Percentiles rank a stretch among this genome's conserved stretches.
Evolutionary conservation across 2,797 vertebrate genomes (phyloP).

Genomic region (Liparis tanakae): DNA sequence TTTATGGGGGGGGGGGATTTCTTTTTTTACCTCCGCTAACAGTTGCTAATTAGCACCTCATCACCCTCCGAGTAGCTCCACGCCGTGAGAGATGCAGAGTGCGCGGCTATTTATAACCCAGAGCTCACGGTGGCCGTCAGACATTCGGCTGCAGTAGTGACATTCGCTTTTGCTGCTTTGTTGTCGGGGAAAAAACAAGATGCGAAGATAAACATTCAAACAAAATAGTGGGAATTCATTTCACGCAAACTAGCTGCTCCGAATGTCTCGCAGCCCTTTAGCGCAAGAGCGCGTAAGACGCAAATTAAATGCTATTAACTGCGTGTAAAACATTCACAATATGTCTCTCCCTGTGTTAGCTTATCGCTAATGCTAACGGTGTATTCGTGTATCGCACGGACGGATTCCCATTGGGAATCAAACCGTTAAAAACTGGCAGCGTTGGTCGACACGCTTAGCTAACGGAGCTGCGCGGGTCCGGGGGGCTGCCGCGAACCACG

Average conservation of each 20-base stretch:
- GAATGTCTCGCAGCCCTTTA: neutral
- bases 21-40: slow-evolving; percentile 78
- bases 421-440: slow-evolving; percentile 56
- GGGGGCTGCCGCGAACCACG: slow-evolving; percentile 50
- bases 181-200: slow-evolving; percentile 20
- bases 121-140: slow-evolving; percentile 60
- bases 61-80: slow-evolving; percentile 83
- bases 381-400: slow-evolving; percentile 49
- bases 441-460: slow-evolving; percentile 64
- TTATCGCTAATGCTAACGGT: slow-evolving; percentile 32
- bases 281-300: too few species aligned
- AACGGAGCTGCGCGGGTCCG: slow-evolving; percentile 56
- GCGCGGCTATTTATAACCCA: slow-evolving; percentile 81
- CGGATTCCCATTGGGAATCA: slow-evolving; percentile 46
- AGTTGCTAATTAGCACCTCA: slow-evolving; percentile 87
- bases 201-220: neutral
- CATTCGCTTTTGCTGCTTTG: slow-evolving; percentile 42
- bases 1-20: slow-evolving; percentile 13
- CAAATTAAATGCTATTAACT: slow-evolving; percentile 27
- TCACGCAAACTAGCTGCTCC: slow-evolving; percentile 11
- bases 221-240: slow-evolving; percentile 13
- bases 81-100: slow-evolving; percentile 71
- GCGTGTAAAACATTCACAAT: neutral
- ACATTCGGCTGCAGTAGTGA: slow-evolving; percentile 44
- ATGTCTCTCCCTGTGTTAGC: too few species aligned